Evolutionary conservation across 2,888 invertebrate species (phyloP).

Genomic region (Choristoneura rosaceana): DNA sequence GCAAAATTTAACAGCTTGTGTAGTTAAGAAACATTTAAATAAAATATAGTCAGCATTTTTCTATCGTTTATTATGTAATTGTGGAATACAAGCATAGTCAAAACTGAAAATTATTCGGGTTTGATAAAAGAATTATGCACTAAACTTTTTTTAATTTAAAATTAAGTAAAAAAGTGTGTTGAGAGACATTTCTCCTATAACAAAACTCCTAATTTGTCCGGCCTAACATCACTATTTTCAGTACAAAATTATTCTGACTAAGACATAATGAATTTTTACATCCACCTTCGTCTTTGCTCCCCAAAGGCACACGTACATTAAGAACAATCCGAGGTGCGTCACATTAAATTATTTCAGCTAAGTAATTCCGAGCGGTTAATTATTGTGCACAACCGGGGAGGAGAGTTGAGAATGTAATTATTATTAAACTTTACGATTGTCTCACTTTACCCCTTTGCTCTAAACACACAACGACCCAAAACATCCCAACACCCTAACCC

Average conservation of each 20-base stretch:
- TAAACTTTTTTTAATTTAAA: no score
- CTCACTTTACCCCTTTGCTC: constrained; percentile 83
- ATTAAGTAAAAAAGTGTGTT: no score
- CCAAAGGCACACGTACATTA: not conserved
- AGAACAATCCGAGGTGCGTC: constrained; percentile 74
- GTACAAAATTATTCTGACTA: not conserved
- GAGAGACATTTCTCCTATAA: no score
- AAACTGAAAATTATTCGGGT: no score
- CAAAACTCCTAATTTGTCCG: not conserved
- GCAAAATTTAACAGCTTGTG: no score
- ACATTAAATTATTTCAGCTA: constrained; percentile 85
- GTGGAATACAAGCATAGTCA: no score
- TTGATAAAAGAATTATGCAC: no score
- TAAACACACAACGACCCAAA: constrained; percentile 47
- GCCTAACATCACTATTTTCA: not conserved
- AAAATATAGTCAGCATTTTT: not conserved
- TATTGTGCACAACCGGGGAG: constrained; percentile 83
- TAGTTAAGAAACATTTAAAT: not conserved
- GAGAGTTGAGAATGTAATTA: constrained; percentile 86
- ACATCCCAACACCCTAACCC: constrained; percentile 53
- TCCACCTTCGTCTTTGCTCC: not conserved
- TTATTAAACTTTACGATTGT: constrained; percentile 86
- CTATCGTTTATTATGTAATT: no score
- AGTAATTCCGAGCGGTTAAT: constrained; percentile 86
- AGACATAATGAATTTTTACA: not conserved